Evolutionary conservation across 2,797 vertebrate species (phyloP).

Genomic region (Urocyon cinereoargenteus): DNA sequence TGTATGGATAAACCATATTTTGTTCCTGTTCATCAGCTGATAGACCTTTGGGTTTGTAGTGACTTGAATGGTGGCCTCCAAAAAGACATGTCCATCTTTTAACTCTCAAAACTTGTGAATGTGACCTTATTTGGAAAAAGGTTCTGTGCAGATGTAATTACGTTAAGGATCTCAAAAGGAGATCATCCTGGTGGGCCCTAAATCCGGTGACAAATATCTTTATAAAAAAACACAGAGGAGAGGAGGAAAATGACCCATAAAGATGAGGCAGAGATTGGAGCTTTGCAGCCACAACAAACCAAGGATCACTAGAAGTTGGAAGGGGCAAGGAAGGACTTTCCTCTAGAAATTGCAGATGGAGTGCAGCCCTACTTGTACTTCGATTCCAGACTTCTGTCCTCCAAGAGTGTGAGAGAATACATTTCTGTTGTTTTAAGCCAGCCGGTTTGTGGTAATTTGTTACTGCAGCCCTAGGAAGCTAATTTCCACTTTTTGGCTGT

Average conservation of each 20-base stretch:
- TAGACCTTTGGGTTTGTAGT: neutral
- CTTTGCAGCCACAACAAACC: neutral
- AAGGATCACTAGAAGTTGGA: neutral
- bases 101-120: neutral
- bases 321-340: neutral
- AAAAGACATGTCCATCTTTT: neutral
- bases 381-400: neutral
- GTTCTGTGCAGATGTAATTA: neutral
- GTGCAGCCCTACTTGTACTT: neutral
- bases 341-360: neutral
- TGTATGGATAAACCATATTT: neutral
- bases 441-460: neutral
- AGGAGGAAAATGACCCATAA: neutral
- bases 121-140: neutral
- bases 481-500: neutral
- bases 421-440: constrained; percentile 1
- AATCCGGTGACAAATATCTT: neutral
- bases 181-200: neutral
- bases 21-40: neutral
- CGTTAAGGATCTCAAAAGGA: neutral
- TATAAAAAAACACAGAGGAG: neutral
- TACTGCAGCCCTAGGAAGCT: neutral
- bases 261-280: neutral
- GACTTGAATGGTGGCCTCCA: neutral
- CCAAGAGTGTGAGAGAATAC: neutral